A percentile compares a stretch with the other conserved stretches of the same genome.
Evolutionary conservation across 2,888 invertebrate genomes (phyloP).

Genomic region (Mythimna loreyi): DNA sequence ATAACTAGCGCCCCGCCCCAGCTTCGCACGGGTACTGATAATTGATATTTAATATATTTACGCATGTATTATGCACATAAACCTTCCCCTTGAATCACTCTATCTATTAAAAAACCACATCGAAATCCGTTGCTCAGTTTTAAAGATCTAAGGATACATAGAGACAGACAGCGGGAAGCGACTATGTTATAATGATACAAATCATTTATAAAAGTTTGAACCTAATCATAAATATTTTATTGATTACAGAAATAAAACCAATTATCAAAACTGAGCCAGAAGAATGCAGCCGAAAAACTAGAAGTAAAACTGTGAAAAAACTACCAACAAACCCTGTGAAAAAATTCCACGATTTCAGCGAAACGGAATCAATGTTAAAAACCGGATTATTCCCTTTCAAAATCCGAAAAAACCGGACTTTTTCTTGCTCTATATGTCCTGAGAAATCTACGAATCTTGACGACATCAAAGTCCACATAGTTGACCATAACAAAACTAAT

Average conservation of each 20-base stretch:
- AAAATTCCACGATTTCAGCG: conserved; percentile 70
- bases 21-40: too few relatives aligned
- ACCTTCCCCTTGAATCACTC: too few relatives aligned
- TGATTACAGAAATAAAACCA: conserved; percentile 72
- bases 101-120: too few relatives aligned
- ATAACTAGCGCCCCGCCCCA: too few relatives aligned
- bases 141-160: too few relatives aligned
- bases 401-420: conserved; percentile 76
- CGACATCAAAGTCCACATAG: conserved; percentile 77
- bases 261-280: conserved; percentile 75
- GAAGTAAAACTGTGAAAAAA: conserved; percentile 66
- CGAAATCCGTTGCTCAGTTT: too few relatives aligned
- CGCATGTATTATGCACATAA: too few relatives aligned
- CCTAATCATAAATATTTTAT: neutral
- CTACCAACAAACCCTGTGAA: conserved; percentile 69
- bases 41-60: too few relatives aligned
- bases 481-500: conserved; percentile 76
- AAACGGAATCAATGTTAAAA: conserved; percentile 78
- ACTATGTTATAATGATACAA: neutral
- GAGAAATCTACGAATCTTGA: conserved; percentile 77
- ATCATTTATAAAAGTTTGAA: neutral
- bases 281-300: conserved; percentile 67
- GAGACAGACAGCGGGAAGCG: too few relatives aligned
- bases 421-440: conserved; percentile 80
- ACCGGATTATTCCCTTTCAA: conserved; percentile 84